Evolutionary conservation across 2,888 invertebrate genomes (phyloP), one percentile per base, ranked within the genome.

Genomic region (Diadromus collaris): DNA sequence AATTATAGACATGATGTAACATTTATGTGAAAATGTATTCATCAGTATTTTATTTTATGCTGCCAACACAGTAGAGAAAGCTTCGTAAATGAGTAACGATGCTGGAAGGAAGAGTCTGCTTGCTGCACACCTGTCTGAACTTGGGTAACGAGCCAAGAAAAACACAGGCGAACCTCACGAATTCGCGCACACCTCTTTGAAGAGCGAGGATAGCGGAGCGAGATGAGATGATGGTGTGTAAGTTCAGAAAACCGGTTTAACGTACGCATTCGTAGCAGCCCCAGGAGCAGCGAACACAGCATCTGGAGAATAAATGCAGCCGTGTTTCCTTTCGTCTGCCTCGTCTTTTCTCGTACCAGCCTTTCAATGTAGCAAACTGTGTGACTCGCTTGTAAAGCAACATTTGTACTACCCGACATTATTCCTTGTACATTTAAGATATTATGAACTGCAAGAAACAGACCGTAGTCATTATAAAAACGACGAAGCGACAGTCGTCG

Each of bases 111-210:
- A 24, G 32, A 38, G 38, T 46, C 32, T 56, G 61, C 44, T 27
- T 67, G 79, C 76, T 80, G 82, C 81, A 85, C 88, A 88, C 87
- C 87, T 88, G 87, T 87, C 86, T 86, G 86, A 86, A 88, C 51
- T 19, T 88, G 83, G 87, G 83, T 88, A 88, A 88, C 87, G 85
- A 86, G 87, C 82, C 83, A 83, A 83, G 85, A 86, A 84, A 86
- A 87, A 85, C 83, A 85, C 80, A 84, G 85, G 82, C 80, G 81
- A 83, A 83, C 85, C 84, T 79, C 82, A 83, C 85, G 84, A 87
- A 87, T 86, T 85, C 83, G 82, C 85, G 82, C 80, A 80, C 82
- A 81, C 51, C 82, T 81, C 64, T 76, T 83, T 81, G 74, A 69
- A 65, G 78, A 71, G 65, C 61, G 69, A 79, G 74, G 24, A 51